Evolutionary conservation across 2,113 vertebrate genomes (phyloP).

Genomic region (Myxocyprinus asiaticus): DNA sequence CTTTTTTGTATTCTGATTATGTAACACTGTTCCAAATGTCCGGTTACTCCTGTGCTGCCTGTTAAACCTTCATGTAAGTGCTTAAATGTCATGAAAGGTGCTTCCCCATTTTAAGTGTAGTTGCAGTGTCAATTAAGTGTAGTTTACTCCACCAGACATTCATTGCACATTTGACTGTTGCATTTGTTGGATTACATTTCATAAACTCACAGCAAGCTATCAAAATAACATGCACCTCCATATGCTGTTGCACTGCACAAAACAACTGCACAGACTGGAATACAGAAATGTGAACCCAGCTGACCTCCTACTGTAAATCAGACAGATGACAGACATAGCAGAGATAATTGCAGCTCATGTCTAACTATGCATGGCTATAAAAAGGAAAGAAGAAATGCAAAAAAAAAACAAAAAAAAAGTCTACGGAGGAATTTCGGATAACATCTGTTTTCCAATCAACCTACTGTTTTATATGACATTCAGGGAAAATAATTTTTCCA

Average conservation of each 20-base stretch:
- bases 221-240: not conserved
- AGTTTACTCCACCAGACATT: slow-evolving; percentile 6
- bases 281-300: slow-evolving; percentile 11
- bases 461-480: slow-evolving; percentile 43
- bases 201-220: slow-evolving; percentile 20
- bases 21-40: too few relatives aligned
- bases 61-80: too few relatives aligned
- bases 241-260: not conserved
- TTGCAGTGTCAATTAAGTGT: too few relatives aligned
- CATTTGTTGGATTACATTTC: slow-evolving; percentile 14
- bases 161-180: slow-evolving; percentile 1
- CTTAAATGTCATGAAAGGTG: not conserved
- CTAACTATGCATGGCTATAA: slow-evolving; percentile 43
- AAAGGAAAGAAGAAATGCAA: slow-evolving; percentile 9
- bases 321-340: slow-evolving; percentile 36
- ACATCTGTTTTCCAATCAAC: slow-evolving; percentile 64
- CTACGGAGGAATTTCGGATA: slow-evolving; percentile 52
- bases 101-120: too few relatives aligned
- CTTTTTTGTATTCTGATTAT: too few relatives aligned
- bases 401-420: slow-evolving; percentile 19
- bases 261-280: slow-evolving; percentile 14
- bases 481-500: slow-evolving; percentile 26
- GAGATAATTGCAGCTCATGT: slow-evolving; percentile 53
- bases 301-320: slow-evolving; percentile 29
- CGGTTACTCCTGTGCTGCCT: too few relatives aligned